phyloP scores from a whole-genome alignment of 23 tunicate genomes.

The Oikopleura albicans region DNA sequence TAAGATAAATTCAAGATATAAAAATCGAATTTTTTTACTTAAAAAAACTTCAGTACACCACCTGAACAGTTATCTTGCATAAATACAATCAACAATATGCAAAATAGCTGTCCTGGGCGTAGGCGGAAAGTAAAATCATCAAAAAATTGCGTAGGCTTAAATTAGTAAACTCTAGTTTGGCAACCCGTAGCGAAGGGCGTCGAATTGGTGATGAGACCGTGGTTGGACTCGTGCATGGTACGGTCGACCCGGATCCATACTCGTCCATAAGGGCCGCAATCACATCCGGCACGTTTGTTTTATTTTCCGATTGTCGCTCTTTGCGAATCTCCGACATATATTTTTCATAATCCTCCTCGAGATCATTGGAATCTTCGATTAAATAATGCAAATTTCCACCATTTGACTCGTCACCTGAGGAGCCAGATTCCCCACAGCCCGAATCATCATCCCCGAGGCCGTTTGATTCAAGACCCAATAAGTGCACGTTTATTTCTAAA shows the following conservation, averaged over 20 bases:
- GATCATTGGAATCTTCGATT: not conserved
- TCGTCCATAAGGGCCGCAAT: conserved; percentile 1
- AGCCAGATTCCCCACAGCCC: not conserved
- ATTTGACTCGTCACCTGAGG: not conserved
- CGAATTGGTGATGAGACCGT: not conserved
- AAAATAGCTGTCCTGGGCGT: no score
- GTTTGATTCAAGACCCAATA: not conserved
- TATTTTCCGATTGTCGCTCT: conserved; percentile 3
- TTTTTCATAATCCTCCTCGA: not conserved
- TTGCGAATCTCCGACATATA: not conserved
- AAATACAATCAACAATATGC: no score
- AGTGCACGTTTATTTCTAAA: not conserved
- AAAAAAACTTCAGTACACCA: no score
- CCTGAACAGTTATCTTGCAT: no score
- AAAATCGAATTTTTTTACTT: no score
- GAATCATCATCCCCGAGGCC: not conserved
- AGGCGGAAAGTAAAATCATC: no score
- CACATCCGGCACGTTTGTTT: not conserved
- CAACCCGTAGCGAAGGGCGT: not conserved
- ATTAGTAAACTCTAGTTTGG: no score
- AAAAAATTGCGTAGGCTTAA: no score
- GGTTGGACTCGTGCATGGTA: not conserved
- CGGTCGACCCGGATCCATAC: not conserved
- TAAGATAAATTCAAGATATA: no score
- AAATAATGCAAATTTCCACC: not conserved